Evolutionary conservation across 2,888 invertebrate genomes (phyloP).

Genomic region (Ormyrus labotus): DNA sequence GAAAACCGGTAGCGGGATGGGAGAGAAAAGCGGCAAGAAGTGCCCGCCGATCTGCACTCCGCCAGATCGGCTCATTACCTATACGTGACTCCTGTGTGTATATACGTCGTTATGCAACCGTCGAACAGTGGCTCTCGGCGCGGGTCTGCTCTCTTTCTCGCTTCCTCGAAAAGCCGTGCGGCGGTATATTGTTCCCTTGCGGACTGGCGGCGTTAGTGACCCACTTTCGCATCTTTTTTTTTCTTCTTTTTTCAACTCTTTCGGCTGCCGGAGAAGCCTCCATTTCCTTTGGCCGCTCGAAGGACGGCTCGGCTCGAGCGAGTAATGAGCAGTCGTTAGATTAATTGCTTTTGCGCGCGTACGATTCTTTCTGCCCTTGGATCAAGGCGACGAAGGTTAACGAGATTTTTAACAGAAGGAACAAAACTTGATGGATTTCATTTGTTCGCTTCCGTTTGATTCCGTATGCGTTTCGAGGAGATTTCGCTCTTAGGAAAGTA

Average conservation of each 20-base stretch:
- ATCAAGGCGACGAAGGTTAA: neutral
- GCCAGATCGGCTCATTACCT: slow-evolving; percentile 63
- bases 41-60: slow-evolving; percentile 57
- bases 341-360: slow-evolving; percentile 8
- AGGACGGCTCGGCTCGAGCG: neutral
- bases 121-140: slow-evolving; percentile 59
- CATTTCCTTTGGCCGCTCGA: neutral
- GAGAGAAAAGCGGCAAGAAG: slow-evolving; percentile 15
- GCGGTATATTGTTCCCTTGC: no score
- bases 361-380: neutral
- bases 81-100: slow-evolving; percentile 58
- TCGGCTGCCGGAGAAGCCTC: neutral
- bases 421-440: no score
- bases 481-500: no score
- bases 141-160: neutral
- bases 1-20: neutral
- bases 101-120: slow-evolving; percentile 60
- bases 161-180: no score
- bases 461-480: no score
- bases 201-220: no score
- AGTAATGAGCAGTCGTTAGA: slow-evolving; percentile 24
- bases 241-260: neutral
- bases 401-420: no score
- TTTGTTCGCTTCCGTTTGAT: no score
- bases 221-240: neutral